phyloP scores from a whole-genome alignment of 2,113 vertebrate genomes.

The Asarcornis scutulata region DNA sequence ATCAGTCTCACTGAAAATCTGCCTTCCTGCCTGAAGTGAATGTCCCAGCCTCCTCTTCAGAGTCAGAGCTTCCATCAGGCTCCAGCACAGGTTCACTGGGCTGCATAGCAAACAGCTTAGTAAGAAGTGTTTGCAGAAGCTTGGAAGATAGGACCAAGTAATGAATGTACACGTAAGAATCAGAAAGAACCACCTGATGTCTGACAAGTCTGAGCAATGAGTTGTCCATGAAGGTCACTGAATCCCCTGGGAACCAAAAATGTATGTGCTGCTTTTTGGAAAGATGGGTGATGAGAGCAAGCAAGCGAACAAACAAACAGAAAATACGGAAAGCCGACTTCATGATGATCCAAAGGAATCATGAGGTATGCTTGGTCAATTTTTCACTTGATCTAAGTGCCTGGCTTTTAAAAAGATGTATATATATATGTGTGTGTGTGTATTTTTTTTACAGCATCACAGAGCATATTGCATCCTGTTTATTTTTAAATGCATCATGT shows the following conservation, averaged over 20 bases:
- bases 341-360: not conserved
- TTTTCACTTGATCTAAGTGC: not conserved
- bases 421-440: no score
- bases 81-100: not conserved
- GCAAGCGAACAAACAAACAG: not conserved
- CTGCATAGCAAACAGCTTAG: not conserved
- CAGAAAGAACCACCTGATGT: not conserved
- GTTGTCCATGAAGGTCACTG: not conserved
- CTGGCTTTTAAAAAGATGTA: not conserved
- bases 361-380: not conserved
- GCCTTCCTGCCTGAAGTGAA: accelerated
- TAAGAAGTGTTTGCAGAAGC: not conserved
- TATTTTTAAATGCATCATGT: not conserved
- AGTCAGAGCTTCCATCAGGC: not conserved
- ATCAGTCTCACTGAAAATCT: not conserved
- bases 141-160: not conserved
- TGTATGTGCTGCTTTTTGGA: not conserved
- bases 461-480: not conserved
- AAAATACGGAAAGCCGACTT: not conserved
- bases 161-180: not conserved
- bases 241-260: not conserved
- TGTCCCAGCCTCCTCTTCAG: not conserved
- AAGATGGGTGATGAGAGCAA: not conserved
- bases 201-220: not conserved
- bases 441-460: not conserved